These are phyloP conservation scores for Ormyrus labotus DNA, from an alignment of 2,888 invertebrate species.

Conservation along the genomic window DNA sequence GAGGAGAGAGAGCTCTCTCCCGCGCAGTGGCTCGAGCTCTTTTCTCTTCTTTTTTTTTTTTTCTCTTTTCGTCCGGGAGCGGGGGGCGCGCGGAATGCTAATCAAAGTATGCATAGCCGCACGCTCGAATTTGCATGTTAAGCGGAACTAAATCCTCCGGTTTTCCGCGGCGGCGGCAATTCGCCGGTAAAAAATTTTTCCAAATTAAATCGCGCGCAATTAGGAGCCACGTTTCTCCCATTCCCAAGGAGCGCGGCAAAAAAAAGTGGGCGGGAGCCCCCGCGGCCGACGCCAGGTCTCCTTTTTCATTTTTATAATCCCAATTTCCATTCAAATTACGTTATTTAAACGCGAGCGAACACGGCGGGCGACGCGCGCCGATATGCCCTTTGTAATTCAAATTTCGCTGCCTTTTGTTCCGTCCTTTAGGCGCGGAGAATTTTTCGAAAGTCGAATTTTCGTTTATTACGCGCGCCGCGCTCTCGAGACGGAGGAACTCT, in stretches of 20 bases:
- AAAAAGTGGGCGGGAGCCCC: neutral
- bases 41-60: conserved; percentile 17
- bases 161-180: conserved; percentile 4
- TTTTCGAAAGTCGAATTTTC: too few relatives aligned
- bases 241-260: conserved; percentile 11
- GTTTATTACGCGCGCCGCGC: too few relatives aligned
- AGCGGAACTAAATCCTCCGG: conserved; percentile 34
- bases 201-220: conserved; percentile 43
- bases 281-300: neutral
- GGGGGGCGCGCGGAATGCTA: conserved; percentile 31
- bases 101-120: conserved; percentile 45
- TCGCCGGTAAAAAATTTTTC: conserved; percentile 28
- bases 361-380: neutral
- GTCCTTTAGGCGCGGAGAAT: too few relatives aligned
- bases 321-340: conserved; percentile 57
- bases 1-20: conserved; percentile 1
- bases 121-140: conserved; percentile 35
- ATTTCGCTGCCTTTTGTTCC: neutral
- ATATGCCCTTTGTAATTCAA: conserved; percentile 55
- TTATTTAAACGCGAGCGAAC: conserved; percentile 54
- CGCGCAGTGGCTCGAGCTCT: neutral
- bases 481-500: too few relatives aligned
- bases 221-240: conserved; percentile 4
- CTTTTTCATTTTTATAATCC: conserved; percentile 54
- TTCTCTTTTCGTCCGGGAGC: neutral